Evolutionary conservation across 1,140 invertebrate genomes (phyloP), one percentile per base, ranked within the genome.

Genomic region (Apis florea): DNA sequence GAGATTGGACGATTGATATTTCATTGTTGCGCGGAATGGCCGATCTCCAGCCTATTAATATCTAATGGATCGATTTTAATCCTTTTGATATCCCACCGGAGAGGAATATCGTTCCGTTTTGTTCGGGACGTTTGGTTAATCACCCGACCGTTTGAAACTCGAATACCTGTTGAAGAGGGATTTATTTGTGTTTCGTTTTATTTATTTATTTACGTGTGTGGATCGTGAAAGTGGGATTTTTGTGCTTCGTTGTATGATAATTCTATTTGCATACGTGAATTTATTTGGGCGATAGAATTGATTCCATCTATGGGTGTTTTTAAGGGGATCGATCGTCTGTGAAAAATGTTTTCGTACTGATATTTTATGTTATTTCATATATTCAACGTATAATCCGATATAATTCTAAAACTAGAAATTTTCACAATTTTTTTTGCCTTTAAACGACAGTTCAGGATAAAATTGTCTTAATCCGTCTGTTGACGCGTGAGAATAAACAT

Each of bases 1-100:
- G 11, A 54, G 68, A 79, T 79, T 53, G 67, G n/a, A 17, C 47
- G 49, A 79, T 79, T 70, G 67, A 51, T 79, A 47, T 58, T 74
- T 51, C 53, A 80, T 74, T 74, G 69, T 79, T n/a, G 24, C 6
- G 24, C 17, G n/a, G 12, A 19, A 47, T 26, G n/a, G 3, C 49
- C 15, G 53, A 59, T 49, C 26, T 11, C n/a, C 4, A 1, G 31
- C 19, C 40, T 3, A 10, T 70, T 63, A 70, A 70, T 53, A 17
- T 8, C 24, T 71, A 24, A 79, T 67, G 53, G 53, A 15, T 19
- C n/a, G 40, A 24, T 61, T 73, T 40, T 49, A 49, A 73, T 53
- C 19, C 51, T 71, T 59, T n/a, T 73, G 49, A 1, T 53, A 19
- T 24, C 24, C n/a, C 47, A 19, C 19, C 8, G 12, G 15, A 26